A percentile compares a stretch with the other conserved stretches of the same genome.
These are phyloP conservation scores for Hydrocynus forskahlii DNA, from an alignment of 2,797 vertebrate genomes.

Conservation along the genomic window DNA sequence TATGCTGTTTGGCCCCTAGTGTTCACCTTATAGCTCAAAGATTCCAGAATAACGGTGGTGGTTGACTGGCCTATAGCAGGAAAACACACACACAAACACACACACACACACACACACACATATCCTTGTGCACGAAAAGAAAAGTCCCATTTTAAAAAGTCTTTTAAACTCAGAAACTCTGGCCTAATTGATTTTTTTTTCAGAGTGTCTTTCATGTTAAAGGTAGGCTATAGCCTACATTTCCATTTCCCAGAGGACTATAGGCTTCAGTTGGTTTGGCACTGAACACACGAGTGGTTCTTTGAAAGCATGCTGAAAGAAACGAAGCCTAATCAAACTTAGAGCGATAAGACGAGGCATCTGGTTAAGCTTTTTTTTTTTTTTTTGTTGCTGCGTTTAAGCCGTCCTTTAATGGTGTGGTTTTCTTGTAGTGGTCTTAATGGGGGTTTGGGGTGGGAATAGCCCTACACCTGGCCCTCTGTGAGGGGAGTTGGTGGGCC, in stretches of 20 bases:
- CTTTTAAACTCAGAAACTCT: neutral
- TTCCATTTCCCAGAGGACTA: conserved; percentile 26
- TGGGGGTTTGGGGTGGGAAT: neutral
- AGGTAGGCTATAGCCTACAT: conserved; percentile 45
- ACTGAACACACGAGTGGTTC: conserved; percentile 20
- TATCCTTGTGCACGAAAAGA: neutral
- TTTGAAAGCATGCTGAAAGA: conserved; percentile 39
- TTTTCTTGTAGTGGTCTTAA: neutral
- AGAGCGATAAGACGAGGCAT: conserved; percentile 28
- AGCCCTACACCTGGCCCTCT: neutral
- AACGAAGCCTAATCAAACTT: conserved; percentile 31
- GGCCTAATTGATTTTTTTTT: conserved; percentile 46
- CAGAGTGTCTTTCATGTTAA: conserved; percentile 53
- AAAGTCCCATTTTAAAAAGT: neutral
- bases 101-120: no score
- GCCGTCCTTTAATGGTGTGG: conserved; percentile 16
- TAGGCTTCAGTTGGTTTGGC: conserved; percentile 27
- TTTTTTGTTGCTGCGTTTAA: neutral
- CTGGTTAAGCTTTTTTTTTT: conserved; percentile 11
- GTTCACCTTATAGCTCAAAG: no score
- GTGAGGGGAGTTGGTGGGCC: neutral
- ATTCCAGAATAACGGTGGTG: neutral
- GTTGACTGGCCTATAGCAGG: neutral
- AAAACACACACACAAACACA: no score
- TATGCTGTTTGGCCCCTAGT: no score